Percentiles rank a stretch among this genome's conserved stretches.
Evolutionary conservation across 2,888 invertebrate genomes (phyloP).

Genomic region (Falcaria lacertinaria): DNA sequence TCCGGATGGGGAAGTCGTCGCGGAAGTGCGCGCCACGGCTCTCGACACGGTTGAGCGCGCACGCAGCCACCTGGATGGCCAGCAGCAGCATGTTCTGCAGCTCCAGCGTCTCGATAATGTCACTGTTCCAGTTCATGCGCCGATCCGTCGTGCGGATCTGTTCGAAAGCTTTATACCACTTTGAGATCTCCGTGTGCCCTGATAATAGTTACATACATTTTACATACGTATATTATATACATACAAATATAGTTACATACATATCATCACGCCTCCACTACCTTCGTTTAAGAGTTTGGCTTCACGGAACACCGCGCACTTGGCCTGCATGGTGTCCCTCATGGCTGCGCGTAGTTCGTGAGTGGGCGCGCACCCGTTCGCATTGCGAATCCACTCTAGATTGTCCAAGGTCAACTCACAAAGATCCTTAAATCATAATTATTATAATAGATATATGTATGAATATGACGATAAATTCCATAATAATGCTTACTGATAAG

Average conservation of each 20-base stretch:
- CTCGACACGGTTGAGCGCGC: slow-evolving; percentile 95
- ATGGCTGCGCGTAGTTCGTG: slow-evolving; percentile 90
- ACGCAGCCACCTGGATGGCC: slow-evolving; percentile 89
- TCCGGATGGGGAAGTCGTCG: slow-evolving; percentile 93
- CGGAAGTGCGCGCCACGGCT: slow-evolving; percentile 99
- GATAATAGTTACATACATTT: background rate
- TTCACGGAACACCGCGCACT: slow-evolving; percentile 98
- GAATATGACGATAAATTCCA: no score
- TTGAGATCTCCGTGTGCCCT: slow-evolving; percentile 80
- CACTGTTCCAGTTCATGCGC: slow-evolving; percentile 95
- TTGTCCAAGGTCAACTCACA: slow-evolving; percentile 94
- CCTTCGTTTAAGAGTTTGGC: slow-evolving; percentile 91
- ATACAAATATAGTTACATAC: background rate
- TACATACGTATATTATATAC: background rate
- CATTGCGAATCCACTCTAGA: slow-evolving; percentile 87
- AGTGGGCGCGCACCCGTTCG: slow-evolving; percentile 86
- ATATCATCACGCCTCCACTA: slow-evolving; percentile 33
- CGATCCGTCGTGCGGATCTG: slow-evolving; percentile 86
- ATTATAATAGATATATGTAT: no score
- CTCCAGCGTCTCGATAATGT: slow-evolving; percentile 96
- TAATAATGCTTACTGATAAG: no score
- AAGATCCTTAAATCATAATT: slow-evolving; percentile 80
- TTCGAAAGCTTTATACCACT: slow-evolving; percentile 85
- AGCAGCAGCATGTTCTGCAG: slow-evolving; percentile 96
- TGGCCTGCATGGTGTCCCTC: slow-evolving; percentile 97